Evolutionary conservation across 1,140 invertebrate genomes (phyloP).

Genomic region (Orius insidiosus): DNA sequence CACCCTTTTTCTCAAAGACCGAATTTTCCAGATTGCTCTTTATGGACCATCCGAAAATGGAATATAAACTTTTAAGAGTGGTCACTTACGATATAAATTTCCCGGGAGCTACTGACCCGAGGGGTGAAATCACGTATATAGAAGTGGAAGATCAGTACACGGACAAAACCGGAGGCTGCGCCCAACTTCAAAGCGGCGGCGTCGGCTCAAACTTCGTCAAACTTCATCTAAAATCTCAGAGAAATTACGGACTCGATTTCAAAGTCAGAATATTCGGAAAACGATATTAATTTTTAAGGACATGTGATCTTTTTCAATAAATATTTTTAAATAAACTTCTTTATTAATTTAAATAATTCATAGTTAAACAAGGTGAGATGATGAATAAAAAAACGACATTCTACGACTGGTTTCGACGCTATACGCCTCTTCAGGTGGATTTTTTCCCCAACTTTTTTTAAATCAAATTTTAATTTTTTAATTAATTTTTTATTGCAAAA

Average conservation of each 20-base stretch:
- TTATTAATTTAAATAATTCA: too few relatives aligned
- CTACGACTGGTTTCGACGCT: too few relatives aligned
- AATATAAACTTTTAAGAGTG: neutral
- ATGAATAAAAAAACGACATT: too few relatives aligned
- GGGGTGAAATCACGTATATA: slow-evolving; percentile 6
- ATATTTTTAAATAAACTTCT: too few relatives aligned
- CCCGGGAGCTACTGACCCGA: neutral
- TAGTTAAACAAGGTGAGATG: too few relatives aligned
- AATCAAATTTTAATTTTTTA: too few relatives aligned
- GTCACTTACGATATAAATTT: neutral
- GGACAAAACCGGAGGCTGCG: slow-evolving; percentile 14
- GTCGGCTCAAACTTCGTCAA: slow-evolving; percentile 9
- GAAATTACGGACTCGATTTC: slow-evolving; percentile 15
- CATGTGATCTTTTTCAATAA: too few relatives aligned
- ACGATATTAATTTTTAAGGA: too few relatives aligned
- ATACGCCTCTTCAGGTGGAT: too few relatives aligned
- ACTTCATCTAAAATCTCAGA: slow-evolving; percentile 15
- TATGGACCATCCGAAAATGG: neutral
- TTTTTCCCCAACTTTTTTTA: too few relatives aligned
- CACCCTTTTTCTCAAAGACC: neutral
- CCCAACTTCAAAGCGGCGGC: slow-evolving; percentile 12
- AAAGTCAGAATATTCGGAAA: slow-evolving; percentile 12
- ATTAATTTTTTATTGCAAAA: too few relatives aligned
- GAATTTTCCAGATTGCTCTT: neutral
- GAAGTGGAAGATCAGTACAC: slow-evolving; percentile 5